Evolutionary conservation across 2,113 vertebrate species (phyloP).

Genomic region (Columbina picui): DNA sequence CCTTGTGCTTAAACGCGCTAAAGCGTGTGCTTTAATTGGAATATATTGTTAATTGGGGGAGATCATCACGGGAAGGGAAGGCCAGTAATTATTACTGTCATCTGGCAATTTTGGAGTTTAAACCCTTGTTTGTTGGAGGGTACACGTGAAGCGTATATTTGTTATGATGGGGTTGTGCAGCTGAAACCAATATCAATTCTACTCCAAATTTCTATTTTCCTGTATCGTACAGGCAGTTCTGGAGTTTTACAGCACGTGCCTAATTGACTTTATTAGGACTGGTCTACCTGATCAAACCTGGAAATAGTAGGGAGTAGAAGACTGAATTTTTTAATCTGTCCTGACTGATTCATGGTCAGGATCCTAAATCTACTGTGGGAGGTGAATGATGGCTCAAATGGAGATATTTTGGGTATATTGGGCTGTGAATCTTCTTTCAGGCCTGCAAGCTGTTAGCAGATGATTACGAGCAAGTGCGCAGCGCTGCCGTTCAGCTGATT

Average conservation of each 20-base stretch:
- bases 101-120: neutral
- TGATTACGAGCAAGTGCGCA: slow-evolving; percentile 97
- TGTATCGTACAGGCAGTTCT: neutral
- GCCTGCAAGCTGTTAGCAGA: slow-evolving; percentile 92
- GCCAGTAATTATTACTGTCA: neutral
- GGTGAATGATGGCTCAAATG: neutral
- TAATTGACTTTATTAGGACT: neutral
- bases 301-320: neutral
- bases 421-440: slow-evolving; percentile 69
- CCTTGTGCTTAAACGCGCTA: neutral
- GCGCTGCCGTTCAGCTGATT: slow-evolving; percentile 92
- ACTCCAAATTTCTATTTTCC: neutral
- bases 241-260: neutral
- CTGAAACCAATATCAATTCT: neutral
- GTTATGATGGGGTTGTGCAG: neutral
- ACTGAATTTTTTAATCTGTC: neutral
- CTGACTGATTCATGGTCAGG: neutral
- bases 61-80: neutral
- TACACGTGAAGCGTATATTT: fast-evolving
- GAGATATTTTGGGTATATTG: neutral
- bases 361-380: fast-evolving
- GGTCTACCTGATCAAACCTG: neutral
- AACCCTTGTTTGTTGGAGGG: neutral
- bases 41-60: neutral
- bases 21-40: neutral